Percentiles rank a stretch among this genome's conserved stretches.
These are phyloP conservation scores for Pluvialis apricaria DNA, from an alignment of 2,113 vertebrate genomes.

Conservation along the genomic window DNA sequence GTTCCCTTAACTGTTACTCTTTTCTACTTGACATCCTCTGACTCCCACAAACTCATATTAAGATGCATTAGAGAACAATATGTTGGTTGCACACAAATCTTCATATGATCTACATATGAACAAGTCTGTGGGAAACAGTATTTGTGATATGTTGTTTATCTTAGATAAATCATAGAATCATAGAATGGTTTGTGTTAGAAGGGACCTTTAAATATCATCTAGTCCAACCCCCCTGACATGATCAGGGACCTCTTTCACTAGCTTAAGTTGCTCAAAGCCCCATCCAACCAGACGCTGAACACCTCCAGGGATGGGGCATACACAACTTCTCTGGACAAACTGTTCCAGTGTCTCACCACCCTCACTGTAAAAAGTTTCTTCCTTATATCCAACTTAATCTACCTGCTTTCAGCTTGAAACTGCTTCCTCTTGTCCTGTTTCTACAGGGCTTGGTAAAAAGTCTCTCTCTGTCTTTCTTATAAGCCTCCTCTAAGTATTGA, in stretches of 20 bases:
- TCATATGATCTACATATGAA: background rate
- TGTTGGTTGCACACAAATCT: background rate
- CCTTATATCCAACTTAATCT: background rate
- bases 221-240: rapidly evolving
- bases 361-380: background rate
- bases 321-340: background rate
- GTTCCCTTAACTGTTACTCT: background rate
- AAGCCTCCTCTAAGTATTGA: rapidly evolving
- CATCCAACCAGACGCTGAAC: background rate
- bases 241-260: background rate
- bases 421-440: background rate
- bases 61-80: background rate
- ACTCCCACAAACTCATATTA: background rate
- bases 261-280: background rate
- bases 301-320: background rate
- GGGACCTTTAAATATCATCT: background rate
- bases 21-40: background rate
- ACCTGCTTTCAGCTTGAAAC: background rate
- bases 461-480: background rate
- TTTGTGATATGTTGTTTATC: background rate
- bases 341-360: background rate
- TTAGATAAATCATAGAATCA: background rate
- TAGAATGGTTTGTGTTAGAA: background rate
- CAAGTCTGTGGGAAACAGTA: background rate
- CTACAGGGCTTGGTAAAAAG: background rate